These are phyloP conservation scores for Siniperca chuatsi DNA, from an alignment of 2,113 vertebrate species.

Conservation along the genomic window DNA sequence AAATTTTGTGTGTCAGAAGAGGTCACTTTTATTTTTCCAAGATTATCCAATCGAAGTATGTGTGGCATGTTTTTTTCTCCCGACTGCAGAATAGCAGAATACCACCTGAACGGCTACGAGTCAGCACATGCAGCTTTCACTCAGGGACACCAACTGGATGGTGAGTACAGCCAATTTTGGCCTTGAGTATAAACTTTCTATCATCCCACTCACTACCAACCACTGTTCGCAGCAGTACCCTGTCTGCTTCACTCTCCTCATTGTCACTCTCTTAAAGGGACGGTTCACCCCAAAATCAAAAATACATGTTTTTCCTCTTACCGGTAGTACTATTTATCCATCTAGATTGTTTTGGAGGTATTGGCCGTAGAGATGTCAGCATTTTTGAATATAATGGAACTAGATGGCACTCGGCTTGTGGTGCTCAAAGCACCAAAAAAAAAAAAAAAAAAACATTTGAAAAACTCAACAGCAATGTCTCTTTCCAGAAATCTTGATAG, in stretches of 20 bases:
- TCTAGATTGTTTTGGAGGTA: too few species aligned
- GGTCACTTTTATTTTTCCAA: conserved; percentile 2
- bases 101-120: conserved; percentile 89
- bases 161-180: conserved; percentile 83
- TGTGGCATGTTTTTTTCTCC: conserved; percentile 33
- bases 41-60: conserved; percentile 11
- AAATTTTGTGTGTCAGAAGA: conserved; percentile 4
- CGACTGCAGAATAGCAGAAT: conserved; percentile 92
- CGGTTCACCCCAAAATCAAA: too few species aligned
- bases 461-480: too few species aligned
- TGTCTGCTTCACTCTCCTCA: conserved; percentile 53
- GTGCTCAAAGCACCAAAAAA: too few species aligned
- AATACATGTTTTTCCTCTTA: too few species aligned
- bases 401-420: too few species aligned
- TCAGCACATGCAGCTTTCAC: conserved; percentile 90
- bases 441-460: too few species aligned
- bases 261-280: neutral
- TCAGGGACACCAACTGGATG: conserved; percentile 90
- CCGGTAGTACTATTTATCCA: too few species aligned
- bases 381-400: too few species aligned
- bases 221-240: conserved; percentile 26
- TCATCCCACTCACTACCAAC: conserved; percentile 29
- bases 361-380: too few species aligned
- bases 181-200: conserved; percentile 22
- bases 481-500: too few species aligned